phyloP scores from a whole-genome alignment of 2,113 vertebrate species.

The Etheostoma cragini region DNA sequence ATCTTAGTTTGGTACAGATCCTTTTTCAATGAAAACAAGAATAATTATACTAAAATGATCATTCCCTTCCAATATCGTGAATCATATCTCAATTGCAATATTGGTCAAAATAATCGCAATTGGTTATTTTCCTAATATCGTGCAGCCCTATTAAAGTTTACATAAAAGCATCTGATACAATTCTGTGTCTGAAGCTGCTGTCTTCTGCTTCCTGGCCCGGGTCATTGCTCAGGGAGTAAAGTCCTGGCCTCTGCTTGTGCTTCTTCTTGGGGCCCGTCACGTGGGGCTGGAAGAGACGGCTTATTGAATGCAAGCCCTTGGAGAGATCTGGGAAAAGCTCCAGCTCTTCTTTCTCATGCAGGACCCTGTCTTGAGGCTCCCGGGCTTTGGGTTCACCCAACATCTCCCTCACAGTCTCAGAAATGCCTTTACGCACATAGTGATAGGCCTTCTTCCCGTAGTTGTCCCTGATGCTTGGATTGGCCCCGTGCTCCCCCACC shows the following conservation, averaged over 20 bases:
- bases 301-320: conserved; percentile 87
- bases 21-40: no score
- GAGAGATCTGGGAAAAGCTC: conserved; percentile 86
- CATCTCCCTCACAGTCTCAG: conserved; percentile 78
- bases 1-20: no score
- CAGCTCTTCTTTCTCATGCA: conserved; percentile 82
- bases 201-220: conserved; percentile 65
- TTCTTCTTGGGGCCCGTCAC: conserved; percentile 83
- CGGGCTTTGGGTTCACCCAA: conserved; percentile 81
- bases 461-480: conserved; percentile 88
- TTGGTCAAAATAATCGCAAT: no score
- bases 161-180: conserved; percentile 72
- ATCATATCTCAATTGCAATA: no score
- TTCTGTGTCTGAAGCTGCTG: conserved; percentile 56
- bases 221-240: conserved; percentile 79
- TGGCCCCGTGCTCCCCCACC: conserved; percentile 85
- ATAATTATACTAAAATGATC: no score
- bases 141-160: background rate
- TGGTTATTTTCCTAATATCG: no score
- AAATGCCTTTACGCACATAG: conserved; percentile 84
- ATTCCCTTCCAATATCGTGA: no score
- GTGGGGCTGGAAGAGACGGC: conserved; percentile 88
- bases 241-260: conserved; percentile 80
- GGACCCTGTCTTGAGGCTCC: background rate
- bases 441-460: conserved; percentile 91